Conservation (phyloP, 2,888 invertebrate genomes). For the Amiota mariae region DNA sequence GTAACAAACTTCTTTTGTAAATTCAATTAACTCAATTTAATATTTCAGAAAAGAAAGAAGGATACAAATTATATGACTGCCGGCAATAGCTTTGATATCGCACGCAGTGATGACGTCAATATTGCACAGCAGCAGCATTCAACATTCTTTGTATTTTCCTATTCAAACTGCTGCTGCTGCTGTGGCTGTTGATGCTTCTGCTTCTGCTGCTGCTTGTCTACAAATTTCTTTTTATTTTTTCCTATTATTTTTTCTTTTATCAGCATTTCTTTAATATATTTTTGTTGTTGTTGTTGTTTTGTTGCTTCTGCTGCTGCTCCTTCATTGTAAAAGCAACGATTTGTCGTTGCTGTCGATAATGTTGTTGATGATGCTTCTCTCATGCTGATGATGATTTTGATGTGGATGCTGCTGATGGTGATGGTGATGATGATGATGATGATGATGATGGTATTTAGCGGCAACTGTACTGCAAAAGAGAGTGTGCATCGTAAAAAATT, state of each 20-base stretch:
- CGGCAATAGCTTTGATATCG: conserved; percentile 15
- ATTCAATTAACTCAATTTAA: too few relatives aligned
- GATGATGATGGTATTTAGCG: neutral
- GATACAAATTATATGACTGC: neutral
- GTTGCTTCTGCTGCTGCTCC: neutral
- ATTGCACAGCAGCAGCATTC: conserved; percentile 36
- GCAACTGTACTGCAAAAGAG: conserved; percentile 18
- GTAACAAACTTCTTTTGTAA: too few relatives aligned
- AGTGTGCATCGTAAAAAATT: conserved; percentile 19
- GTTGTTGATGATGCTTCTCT: conserved; percentile 36
- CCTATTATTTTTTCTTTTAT: neutral
- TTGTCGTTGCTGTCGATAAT: conserved; percentile 49
- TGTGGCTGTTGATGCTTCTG: conserved; percentile 33
- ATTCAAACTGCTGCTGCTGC: conserved; percentile 16
- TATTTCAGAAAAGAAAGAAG: too few relatives aligned
- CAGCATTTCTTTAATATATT: neutral
- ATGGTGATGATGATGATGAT: neutral
- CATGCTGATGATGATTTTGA: conserved; percentile 41
- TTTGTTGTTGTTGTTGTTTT: neutral
- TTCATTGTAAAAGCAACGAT: conserved; percentile 38
- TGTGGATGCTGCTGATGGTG: conserved; percentile 15
- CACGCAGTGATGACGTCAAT: conserved; percentile 30
- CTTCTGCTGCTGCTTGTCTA: conserved; percentile 14
- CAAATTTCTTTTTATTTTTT: neutral
- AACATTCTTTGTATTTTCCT: neutral